phyloP scores from a whole-genome alignment of 1,140 invertebrate species.

The Akabosia matsudoensis region DNA sequence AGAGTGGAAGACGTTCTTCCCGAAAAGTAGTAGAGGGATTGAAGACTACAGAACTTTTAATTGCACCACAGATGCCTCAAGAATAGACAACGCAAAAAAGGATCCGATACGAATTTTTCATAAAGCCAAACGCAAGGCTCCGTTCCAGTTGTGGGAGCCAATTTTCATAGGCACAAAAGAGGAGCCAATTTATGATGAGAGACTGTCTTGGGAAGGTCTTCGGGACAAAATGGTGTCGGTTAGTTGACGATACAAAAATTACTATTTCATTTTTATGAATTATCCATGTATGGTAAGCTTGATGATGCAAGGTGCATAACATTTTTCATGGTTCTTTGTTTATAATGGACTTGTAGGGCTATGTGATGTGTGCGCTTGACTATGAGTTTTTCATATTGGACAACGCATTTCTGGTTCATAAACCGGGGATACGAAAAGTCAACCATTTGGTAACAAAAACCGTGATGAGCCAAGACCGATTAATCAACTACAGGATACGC shows the following conservation, averaged over 20 bases:
- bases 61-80: not conserved
- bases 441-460: slow-evolving; percentile 73
- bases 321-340: not conserved
- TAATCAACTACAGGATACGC: slow-evolving; percentile 6
- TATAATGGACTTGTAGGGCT: slow-evolving; percentile 64
- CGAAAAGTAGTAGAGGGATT: not conserved
- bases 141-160: slow-evolving; percentile 64
- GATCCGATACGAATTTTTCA: not conserved
- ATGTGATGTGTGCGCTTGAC: slow-evolving; percentile 77
- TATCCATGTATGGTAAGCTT: not conserved
- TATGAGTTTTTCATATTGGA: slow-evolving; percentile 86
- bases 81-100: not conserved
- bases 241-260: slow-evolving; percentile 23
- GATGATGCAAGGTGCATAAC: too few relatives aligned
- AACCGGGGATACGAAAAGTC: slow-evolving; percentile 76
- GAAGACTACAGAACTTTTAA: not conserved
- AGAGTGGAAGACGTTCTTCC: slow-evolving; percentile 58
- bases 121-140: not conserved
- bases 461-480: slow-evolving; percentile 47
- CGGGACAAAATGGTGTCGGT: slow-evolving; percentile 85
- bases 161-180: slow-evolving; percentile 74
- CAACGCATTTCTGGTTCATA: slow-evolving; percentile 82
- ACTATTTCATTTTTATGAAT: not conserved
- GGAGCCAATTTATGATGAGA: slow-evolving; percentile 75
- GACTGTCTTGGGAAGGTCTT: slow-evolving; percentile 74